phyloP scores from a whole-genome alignment of 2,113 vertebrate genomes.

The Scophthalmus maximus region DNA sequence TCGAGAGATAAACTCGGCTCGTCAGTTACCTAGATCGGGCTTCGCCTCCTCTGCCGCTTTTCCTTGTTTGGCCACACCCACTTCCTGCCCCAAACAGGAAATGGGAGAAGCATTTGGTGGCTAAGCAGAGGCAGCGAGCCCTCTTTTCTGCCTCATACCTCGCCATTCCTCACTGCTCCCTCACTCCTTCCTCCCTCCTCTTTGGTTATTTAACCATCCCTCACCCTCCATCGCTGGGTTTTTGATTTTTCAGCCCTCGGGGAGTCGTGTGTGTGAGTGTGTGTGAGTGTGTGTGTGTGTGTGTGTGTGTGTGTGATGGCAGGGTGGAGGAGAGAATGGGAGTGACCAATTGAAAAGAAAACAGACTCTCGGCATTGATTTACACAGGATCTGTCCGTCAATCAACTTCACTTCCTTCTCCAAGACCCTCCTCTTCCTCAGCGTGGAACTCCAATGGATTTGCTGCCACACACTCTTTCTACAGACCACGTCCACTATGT shows the following conservation, averaged over 20 bases:
- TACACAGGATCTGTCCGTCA: constrained; percentile 51
- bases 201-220: constrained; percentile 44
- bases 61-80: constrained; percentile 54
- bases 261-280: constrained; percentile 47
- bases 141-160: constrained; percentile 71
- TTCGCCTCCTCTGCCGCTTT: constrained; percentile 37
- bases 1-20: constrained; percentile 51
- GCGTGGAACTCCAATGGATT: constrained; percentile 62
- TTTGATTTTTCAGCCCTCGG: constrained; percentile 53
- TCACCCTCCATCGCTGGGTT: constrained; percentile 47
- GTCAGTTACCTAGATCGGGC: constrained; percentile 49
- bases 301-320: constrained; percentile 7
- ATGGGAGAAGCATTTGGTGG: constrained; percentile 53
- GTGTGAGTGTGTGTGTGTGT: constrained; percentile 12
- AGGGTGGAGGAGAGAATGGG: constrained; percentile 38
- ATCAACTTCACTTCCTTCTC: constrained; percentile 69
- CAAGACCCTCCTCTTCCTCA: constrained; percentile 69
- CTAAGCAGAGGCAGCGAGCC: constrained; percentile 60
- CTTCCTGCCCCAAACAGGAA: constrained; percentile 66
- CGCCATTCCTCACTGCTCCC: constrained; percentile 59
- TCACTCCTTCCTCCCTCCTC: constrained; percentile 60
- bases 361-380: constrained; percentile 44
- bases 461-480: constrained; percentile 68
- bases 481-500: constrained; percentile 76
- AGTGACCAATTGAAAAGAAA: constrained; percentile 58